Conservation (phyloP, 1,140 invertebrate genomes). For the Meloidogyne chitwoodi region DNA sequence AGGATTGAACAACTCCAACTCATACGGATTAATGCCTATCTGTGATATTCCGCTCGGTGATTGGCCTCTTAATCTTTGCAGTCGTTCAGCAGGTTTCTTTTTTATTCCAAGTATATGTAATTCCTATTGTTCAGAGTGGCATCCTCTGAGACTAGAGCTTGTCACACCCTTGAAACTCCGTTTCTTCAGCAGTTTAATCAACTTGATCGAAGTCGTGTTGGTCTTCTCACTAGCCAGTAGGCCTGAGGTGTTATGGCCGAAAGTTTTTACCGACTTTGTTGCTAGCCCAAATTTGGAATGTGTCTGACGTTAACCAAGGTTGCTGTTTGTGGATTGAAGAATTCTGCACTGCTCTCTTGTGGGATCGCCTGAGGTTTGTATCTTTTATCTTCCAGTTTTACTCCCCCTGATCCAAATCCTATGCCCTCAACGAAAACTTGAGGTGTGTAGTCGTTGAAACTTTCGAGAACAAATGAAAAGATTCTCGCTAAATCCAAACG, state of each 20-base stretch:
- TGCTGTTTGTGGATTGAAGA: constrained; percentile 55
- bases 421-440: too few species aligned
- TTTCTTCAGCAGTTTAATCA: constrained; percentile 86
- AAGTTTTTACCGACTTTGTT: constrained; percentile 81
- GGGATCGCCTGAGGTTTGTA: constrained; percentile 54
- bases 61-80: background rate
- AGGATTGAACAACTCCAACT: background rate
- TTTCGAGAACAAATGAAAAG: too few species aligned
- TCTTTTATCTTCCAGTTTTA: too few species aligned
- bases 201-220: constrained; percentile 46
- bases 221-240: constrained; percentile 72
- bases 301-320: constrained; percentile 58
- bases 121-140: too few species aligned
- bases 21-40: constrained; percentile 5
- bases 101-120: too few species aligned
- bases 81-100: constrained; percentile 17
- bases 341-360: constrained; percentile 58
- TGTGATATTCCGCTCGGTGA: constrained; percentile 5
- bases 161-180: constrained; percentile 78
- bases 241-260: constrained; percentile 82
- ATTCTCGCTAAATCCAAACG: too few species aligned
- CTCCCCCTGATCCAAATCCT: too few species aligned
- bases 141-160: constrained; percentile 34
- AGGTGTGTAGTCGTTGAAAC: too few species aligned
- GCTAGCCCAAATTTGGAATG: constrained; percentile 86